phyloP scores from a whole-genome alignment of 2,113 vertebrate species.

The Xenopus borealis region DNA sequence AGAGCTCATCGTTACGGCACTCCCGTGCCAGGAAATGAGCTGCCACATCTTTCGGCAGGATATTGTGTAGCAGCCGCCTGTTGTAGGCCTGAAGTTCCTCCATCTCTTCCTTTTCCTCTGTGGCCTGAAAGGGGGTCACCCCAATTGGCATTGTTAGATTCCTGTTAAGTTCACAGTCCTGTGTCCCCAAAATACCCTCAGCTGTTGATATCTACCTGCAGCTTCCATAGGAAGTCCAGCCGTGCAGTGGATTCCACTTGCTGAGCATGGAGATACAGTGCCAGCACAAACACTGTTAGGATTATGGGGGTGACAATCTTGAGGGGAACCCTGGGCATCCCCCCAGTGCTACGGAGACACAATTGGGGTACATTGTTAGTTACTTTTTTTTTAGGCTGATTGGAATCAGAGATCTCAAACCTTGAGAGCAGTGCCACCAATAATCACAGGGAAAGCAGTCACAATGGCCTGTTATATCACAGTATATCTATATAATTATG shows the following conservation, averaged over 20 bases:
- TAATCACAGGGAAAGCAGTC: too few relatives aligned
- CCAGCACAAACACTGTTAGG: slow-evolving; percentile 93
- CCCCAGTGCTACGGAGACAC: slow-evolving; percentile 64
- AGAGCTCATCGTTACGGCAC: slow-evolving; percentile 93
- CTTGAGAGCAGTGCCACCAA: too few relatives aligned
- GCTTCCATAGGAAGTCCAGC: slow-evolving; percentile 97
- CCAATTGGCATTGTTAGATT: too few relatives aligned
- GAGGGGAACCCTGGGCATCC: slow-evolving; percentile 80
- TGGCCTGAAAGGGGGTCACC: slow-evolving; percentile 71
- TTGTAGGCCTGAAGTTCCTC: slow-evolving; percentile 98
- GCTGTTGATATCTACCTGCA: slow-evolving; percentile 74
- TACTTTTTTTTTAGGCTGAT: too few relatives aligned
- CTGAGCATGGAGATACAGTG: slow-evolving; percentile 94
- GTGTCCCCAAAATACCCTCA: too few relatives aligned
- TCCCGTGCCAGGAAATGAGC: slow-evolving; percentile 95
- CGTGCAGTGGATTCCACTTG: slow-evolving; percentile 97
- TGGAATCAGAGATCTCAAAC: too few relatives aligned
- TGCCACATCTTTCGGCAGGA: slow-evolving; percentile 94
- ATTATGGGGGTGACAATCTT: slow-evolving; percentile 96
- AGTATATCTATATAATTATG: too few relatives aligned
- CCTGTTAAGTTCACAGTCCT: too few relatives aligned
- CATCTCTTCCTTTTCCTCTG: slow-evolving; percentile 98
- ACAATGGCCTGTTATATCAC: too few relatives aligned
- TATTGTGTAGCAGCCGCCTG: slow-evolving; percentile 95
- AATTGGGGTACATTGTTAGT: neutral